Conservation (phyloP, 2,888 invertebrate species). For the Archaeoteleia sp. region DNA sequence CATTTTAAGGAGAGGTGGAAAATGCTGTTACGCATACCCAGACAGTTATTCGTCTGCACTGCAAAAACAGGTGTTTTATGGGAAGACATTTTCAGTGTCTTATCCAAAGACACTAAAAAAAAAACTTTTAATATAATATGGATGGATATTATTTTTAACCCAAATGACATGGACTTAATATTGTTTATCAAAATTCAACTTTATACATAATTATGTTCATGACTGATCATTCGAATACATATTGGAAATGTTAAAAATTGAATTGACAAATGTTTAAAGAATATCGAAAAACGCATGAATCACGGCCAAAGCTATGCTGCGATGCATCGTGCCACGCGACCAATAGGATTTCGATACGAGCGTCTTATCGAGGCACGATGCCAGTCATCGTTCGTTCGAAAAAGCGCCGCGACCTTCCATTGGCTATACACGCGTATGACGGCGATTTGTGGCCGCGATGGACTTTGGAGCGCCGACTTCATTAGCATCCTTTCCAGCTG, state of each 20-base stretch:
- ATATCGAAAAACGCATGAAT: conserved; percentile 41
- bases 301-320: conserved; percentile 34
- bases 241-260: conserved; percentile 22
- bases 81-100: too few relatives aligned
- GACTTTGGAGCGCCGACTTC: conserved; percentile 48
- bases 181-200: too few relatives aligned
- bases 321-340: conserved; percentile 49
- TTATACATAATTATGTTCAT: too few relatives aligned
- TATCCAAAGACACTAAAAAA: too few relatives aligned
- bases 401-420: conserved; percentile 28
- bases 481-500: conserved; percentile 51
- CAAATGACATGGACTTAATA: too few relatives aligned
- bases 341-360: conserved; percentile 20
- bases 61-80: too few relatives aligned
- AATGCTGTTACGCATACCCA: too few relatives aligned
- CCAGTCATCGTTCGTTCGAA: conserved; percentile 36
- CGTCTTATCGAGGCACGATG: conserved; percentile 3
- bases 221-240: too few relatives aligned
- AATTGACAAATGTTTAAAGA: conserved; percentile 14
- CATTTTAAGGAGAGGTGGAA: too few relatives aligned
- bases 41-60: too few relatives aligned
- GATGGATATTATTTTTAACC: too few relatives aligned
- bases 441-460: conserved; percentile 22
- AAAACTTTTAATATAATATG: too few relatives aligned
- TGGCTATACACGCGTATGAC: conserved; percentile 7